A percentile compares a stretch with the other conserved stretches of the same genome.
Evolutionary conservation across 2,888 invertebrate genomes (phyloP).

Genomic region (Fabriciana adippe): DNA sequence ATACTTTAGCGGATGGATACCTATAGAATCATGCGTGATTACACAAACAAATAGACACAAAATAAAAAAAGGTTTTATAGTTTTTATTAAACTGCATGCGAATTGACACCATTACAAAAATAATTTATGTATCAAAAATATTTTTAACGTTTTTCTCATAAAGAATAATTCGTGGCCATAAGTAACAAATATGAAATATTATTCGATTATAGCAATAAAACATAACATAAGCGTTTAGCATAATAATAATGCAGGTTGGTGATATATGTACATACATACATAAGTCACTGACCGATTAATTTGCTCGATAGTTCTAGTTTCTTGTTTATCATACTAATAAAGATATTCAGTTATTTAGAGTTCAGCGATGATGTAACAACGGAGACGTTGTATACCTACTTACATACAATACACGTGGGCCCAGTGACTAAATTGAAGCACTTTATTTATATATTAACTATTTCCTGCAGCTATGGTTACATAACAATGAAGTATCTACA

Average conservation of each 20-base stretch:
- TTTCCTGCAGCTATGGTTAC: background rate
- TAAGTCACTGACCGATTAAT: constrained; percentile 70
- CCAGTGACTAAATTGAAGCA: constrained; percentile 3
- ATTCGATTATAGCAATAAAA: background rate
- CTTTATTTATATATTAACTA: background rate
- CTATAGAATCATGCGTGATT: too few relatives aligned
- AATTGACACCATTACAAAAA: too few relatives aligned
- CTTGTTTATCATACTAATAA: constrained; percentile 69
- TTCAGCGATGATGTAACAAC: constrained; percentile 28
- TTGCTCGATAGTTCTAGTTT: constrained; percentile 61
- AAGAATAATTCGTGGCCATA: too few relatives aligned
- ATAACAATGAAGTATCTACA: background rate
- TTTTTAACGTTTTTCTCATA: too few relatives aligned
- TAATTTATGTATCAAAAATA: too few relatives aligned
- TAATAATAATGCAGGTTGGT: constrained; percentile 26
- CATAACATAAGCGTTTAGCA: background rate
- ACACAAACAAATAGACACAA: too few relatives aligned
- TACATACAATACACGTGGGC: background rate
- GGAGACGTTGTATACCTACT: constrained; percentile 13
- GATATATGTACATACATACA: constrained; percentile 20
- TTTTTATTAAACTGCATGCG: too few relatives aligned
- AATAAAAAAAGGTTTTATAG: too few relatives aligned
- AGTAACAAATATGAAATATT: background rate
- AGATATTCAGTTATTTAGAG: constrained; percentile 59
- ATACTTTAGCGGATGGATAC: too few relatives aligned